Evolutionary conservation across 1,140 invertebrate genomes (phyloP).

Genomic region (Drosophila nasuta): DNA sequence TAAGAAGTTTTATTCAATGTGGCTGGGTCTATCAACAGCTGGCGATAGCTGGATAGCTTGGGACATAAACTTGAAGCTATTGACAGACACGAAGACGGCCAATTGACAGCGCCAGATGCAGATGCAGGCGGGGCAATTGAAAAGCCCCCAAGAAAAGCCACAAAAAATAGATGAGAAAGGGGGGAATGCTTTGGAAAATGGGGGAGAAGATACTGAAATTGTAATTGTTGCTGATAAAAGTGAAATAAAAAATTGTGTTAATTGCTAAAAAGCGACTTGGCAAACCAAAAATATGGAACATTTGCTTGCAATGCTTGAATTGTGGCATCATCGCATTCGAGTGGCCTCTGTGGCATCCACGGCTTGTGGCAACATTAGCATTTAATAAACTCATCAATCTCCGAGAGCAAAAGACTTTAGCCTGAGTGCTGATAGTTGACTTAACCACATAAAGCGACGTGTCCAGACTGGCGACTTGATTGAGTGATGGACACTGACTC

Average conservation of each 20-base stretch:
- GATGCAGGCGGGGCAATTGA: conserved; percentile 67
- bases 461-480: conserved; percentile 31
- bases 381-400: conserved; percentile 73
- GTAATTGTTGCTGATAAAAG: conserved; percentile 72
- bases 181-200: conserved; percentile 8
- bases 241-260: conserved; percentile 75
- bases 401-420: conserved; percentile 5
- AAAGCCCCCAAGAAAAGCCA: conserved; percentile 15
- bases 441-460: conserved; percentile 35
- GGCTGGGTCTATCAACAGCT: conserved; percentile 18
- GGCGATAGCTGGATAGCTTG: conserved; percentile 40
- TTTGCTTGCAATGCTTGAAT: background rate
- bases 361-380: conserved; percentile 13
- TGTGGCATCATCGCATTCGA: conserved; percentile 3
- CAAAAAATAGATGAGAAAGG: background rate
- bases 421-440: conserved; percentile 69
- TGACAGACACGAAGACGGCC: conserved; percentile 60
- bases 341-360: conserved; percentile 14
- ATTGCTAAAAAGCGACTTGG: conserved; percentile 52
- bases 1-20: conserved; percentile 6
- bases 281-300: conserved; percentile 25
- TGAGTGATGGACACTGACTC: conserved; percentile 51
- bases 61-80: conserved; percentile 69
- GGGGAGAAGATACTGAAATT: conserved; percentile 45
- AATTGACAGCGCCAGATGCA: conserved; percentile 31